Base-by-base conservation (phyloP, 64 coral and sea anemone genomes). In the Cladopsammia gracilis region DNA sequence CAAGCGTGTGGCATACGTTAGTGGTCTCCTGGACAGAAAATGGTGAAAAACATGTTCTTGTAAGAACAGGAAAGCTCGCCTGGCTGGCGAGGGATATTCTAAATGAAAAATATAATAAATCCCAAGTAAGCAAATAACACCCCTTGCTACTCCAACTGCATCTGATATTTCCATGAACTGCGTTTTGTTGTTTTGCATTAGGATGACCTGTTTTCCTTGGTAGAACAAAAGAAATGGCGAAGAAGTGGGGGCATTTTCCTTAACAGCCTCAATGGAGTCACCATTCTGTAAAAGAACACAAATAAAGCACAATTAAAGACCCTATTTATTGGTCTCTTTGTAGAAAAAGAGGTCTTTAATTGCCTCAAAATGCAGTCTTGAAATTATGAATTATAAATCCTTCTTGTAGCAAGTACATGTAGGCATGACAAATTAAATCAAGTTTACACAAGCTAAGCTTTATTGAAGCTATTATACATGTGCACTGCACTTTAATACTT, bases 41-140 rank as follows among this genome's bases (percentile, higher is more conserved):
- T 67, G 64, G 19, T 67, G 64, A 67, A 67, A 67, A 67, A 67
- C 25, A 67, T 67, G 64, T 22, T 67, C 64, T 22, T 67, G 64
- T 23, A 67, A 19, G 25, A 67, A 67, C 20, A 67, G 64, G 25
- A 67, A 67, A 67, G 25, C 64, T 67, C 64, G 20, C 64, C 25
- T 67, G 5, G 8, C 64, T 24, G 64, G 64, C 5, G 20, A 19
- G 5, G 64, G 64, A 67, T 67, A 67, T 24, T 67, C 64, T 67
- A 67, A 22, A 19, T 67, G 64, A 22, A 67, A 67, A 0, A 67
- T 22, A 67, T 67, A 18, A 67, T 67, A 7, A 23, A 67, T 67
- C 6, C 64, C 64, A 24, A 67, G 20, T 67, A 67, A 67, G 25
- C 64, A 67, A 67, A 67, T 67, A 19, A 67, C 64, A 67, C 0